A percentile compares a stretch with the other conserved stretches of the same genome.
Conservation (phyloP, 23 tunicate genomes). For the Aplidium turbinatum region DNA sequence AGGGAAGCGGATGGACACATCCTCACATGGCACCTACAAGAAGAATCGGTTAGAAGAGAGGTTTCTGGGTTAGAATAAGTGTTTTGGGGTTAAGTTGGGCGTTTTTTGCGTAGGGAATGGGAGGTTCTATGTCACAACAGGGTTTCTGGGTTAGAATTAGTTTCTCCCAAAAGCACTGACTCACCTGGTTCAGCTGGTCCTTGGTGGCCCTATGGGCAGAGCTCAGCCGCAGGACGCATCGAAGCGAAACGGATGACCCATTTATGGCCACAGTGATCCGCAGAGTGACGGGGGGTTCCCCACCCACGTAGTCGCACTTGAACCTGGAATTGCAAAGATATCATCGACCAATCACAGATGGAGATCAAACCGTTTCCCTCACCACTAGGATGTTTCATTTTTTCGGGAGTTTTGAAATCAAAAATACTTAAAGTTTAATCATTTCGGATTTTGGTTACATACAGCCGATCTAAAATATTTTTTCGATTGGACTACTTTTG, state of each 20-base stretch:
- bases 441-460: no score
- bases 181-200: slow-evolving; percentile 71
- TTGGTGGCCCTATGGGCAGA: slow-evolving; percentile 41
- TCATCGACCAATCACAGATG: background rate
- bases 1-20: slow-evolving; percentile 68
- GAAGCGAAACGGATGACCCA: slow-evolving; percentile 41
- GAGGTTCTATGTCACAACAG: background rate
- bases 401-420: no score
- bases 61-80: no score
- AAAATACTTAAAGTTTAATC: no score
- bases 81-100: no score
- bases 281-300: slow-evolving; percentile 60
- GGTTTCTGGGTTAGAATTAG: no score
- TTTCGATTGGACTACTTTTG: no score
- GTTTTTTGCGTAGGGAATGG: no score
- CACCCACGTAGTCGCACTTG: slow-evolving; percentile 25
- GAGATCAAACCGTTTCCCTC: no score
- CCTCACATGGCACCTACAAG: slow-evolving; percentile 78
- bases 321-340: slow-evolving; percentile 17
- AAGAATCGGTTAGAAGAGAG: background rate
- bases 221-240: slow-evolving; percentile 67
- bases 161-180: no score
- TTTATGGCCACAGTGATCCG: slow-evolving; percentile 45
- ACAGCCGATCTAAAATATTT: no score
- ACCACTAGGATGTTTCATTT: no score